Evolutionary conservation across 2,113 vertebrate species (phyloP).

Genomic region (Labeo rohita): DNA sequence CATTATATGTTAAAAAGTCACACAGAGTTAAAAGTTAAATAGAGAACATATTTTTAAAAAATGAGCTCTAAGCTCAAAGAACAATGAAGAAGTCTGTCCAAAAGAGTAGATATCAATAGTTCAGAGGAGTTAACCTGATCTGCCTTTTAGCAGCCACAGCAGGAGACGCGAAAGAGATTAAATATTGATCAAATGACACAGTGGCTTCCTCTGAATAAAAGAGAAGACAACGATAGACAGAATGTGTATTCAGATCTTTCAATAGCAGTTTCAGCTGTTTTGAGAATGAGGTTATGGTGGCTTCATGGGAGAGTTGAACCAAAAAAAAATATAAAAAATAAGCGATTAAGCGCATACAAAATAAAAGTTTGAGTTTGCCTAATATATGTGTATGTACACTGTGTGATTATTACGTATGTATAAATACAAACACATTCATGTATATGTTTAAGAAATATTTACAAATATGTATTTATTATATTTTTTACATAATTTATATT

Average conservation of each 20-base stretch:
- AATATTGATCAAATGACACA: slow-evolving; percentile 38
- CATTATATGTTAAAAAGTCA: background rate
- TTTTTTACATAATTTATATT: too few relatives aligned
- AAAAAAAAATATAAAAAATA: too few relatives aligned
- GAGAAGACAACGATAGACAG: slow-evolving; percentile 6
- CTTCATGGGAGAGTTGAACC: background rate
- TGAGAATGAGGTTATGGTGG: background rate
- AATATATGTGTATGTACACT: too few relatives aligned
- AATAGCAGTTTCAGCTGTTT: background rate
- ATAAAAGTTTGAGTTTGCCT: too few relatives aligned
- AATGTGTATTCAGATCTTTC: slow-evolving; percentile 1
- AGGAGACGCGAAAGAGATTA: slow-evolving; percentile 27
- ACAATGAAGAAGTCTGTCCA: background rate
- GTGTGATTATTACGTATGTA: too few relatives aligned
- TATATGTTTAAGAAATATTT: too few relatives aligned
- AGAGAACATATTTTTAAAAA: background rate
- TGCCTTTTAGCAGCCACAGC: slow-evolving; percentile 17
- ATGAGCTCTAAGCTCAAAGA: too few relatives aligned
- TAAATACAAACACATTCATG: too few relatives aligned
- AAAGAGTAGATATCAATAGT: slow-evolving; percentile 9
- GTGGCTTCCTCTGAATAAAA: slow-evolving; percentile 28
- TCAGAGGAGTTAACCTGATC: slow-evolving; percentile 21
- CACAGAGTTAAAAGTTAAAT: background rate
- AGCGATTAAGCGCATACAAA: too few relatives aligned
- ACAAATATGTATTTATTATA: too few relatives aligned